Evolutionary conservation across 1,140 invertebrate genomes (phyloP), one percentile per base, ranked within the genome.

Genomic region (Euglossa dilemma): DNA sequence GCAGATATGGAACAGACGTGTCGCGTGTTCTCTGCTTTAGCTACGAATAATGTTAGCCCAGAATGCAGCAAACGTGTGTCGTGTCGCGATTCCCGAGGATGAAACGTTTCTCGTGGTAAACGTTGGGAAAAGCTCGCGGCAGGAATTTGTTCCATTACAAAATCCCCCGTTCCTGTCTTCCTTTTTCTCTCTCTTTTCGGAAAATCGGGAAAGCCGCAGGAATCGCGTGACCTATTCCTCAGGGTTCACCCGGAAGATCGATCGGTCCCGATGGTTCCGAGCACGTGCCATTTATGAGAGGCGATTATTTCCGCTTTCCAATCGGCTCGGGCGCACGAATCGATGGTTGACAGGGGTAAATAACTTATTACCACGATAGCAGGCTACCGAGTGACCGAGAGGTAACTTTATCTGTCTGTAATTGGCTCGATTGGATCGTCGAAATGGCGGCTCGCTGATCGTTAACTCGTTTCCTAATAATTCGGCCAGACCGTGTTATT

Each of bases 301-400:
- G 18, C 16, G 52, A 54, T 23, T 12, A 8, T 36, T 16, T 67
- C 20, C 12, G 14, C 23, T 45, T 45, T 45, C 18, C 5, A 2
- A 12, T 16, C 45, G 0, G 0, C 11, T 6, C 0, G 7, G 9
- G 1, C 6, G 0, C 14, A n/a, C 12, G 7, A 64, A 28, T 54
- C 18, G 25, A 45, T 16, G 4, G 20, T 6, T n/a, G 25, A 18
- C 3, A 36, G 52, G 25, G 72, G 36, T 57, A 81, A 75, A 74
- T 75, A 81, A 66, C 54, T 70, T 83, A 77, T 83, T 70, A 78
- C 78, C 70, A 66, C 64, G 36, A 70, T 83, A 71, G 63, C 80
- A 57, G 56, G 28, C 7, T 16, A 18, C 1, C 45, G 28, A 23
- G 4, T 83, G 70, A 61, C 43, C 28, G 80, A 75, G 80, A 75